phyloP scores from a whole-genome alignment of 1,140 invertebrate genomes.

The Polypedilum vanderplanki region DNA sequence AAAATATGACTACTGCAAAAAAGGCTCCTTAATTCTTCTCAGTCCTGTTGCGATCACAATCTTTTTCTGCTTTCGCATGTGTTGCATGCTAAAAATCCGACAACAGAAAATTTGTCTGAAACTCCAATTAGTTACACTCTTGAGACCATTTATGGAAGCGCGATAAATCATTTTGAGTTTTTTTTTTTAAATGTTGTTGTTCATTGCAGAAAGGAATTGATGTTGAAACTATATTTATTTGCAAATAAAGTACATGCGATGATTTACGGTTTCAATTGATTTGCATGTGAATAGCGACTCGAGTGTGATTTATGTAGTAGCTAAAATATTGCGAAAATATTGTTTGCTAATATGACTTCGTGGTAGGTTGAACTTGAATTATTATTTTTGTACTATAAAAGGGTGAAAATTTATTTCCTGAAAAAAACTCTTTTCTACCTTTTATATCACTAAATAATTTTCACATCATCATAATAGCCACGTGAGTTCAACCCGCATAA shows the following conservation, averaged over 20 bases:
- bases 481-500: no score
- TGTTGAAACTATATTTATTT: conserved; percentile 3
- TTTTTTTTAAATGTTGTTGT: background rate
- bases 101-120: conserved; percentile 13
- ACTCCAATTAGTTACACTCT: conserved; percentile 6
- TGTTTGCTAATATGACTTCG: no score
- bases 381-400: no score
- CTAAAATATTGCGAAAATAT: no score
- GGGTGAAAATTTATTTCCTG: no score
- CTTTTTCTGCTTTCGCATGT: background rate
- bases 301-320: no score
- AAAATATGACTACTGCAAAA: background rate
- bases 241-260: background rate
- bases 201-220: background rate
- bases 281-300: background rate
- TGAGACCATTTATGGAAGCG: conserved; percentile 3
- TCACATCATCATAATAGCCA: no score
- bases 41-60: background rate
- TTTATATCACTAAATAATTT: no score
- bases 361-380: no score
- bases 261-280: conserved; percentile 11
- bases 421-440: no score
- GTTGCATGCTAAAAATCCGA: conserved; percentile 5
- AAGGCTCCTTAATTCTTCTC: background rate
- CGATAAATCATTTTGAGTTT: background rate